phyloP scores from a whole-genome alignment of 2,888 invertebrate genomes.

The Troides aeacus region DNA sequence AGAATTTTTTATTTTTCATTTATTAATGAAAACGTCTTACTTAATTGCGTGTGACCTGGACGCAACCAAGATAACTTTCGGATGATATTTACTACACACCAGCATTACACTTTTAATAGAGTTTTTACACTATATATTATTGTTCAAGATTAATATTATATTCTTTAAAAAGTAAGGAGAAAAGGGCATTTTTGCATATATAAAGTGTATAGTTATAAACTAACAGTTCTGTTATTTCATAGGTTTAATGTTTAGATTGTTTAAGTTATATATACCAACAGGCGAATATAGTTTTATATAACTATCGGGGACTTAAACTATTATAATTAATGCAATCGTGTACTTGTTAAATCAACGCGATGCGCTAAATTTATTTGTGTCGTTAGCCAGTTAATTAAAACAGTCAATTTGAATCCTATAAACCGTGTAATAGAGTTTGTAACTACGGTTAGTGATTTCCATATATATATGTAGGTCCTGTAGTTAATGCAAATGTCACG shows the following conservation, averaged over 20 bases:
- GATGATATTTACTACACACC: conserved; percentile 4
- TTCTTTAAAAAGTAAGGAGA: too few species aligned
- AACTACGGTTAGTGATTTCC: conserved; percentile 31
- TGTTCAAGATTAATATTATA: too few species aligned
- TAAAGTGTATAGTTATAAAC: background rate
- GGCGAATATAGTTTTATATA: conserved; percentile 17
- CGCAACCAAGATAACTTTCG: conserved; percentile 21
- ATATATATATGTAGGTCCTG: conserved; percentile 38
- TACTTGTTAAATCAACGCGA: conserved; percentile 13
- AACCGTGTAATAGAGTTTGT: conserved; percentile 32
- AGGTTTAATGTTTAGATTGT: background rate
- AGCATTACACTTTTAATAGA: conserved; percentile 2
- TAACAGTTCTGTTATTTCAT: too few species aligned
- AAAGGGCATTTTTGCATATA: too few species aligned
- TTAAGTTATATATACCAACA: background rate
- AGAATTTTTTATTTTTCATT: conserved; percentile 12
- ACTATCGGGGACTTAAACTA: conserved; percentile 12
- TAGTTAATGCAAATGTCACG: conserved; percentile 59
- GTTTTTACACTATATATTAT: background rate
- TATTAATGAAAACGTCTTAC: conserved; percentile 25
- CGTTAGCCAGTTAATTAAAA: background rate
- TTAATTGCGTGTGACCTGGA: conserved; percentile 27
- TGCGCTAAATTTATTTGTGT: conserved; percentile 20
- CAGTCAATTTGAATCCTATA: conserved; percentile 33
- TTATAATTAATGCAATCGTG: conserved; percentile 22